Evolutionary conservation across 2,888 invertebrate species (phyloP), one percentile per base, ranked within the genome.

Genomic region (Dryadula phaetusa): DNA sequence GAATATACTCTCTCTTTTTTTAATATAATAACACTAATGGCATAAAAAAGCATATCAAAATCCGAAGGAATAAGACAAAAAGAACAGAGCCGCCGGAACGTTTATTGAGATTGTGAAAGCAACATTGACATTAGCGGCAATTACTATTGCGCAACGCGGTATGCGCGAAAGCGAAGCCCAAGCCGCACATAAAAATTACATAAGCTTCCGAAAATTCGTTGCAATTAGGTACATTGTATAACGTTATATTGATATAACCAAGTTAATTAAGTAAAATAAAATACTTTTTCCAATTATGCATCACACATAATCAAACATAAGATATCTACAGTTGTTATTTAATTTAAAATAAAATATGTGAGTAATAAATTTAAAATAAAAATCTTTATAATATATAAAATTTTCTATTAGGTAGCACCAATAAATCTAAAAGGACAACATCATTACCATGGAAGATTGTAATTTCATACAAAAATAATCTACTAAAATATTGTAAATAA

Each of bases 91-190:
- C 75, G 76, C 80, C 82, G 84, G 86, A 87, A 84, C 83, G 76
- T 73, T 76, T 75, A 76, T 78, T 78, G 71, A 75, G 75, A 81
- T 86, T 86, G 90, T 88, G 91, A 91, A 91, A 90, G 90, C 81
- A 88, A 85, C 88, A 88, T 89, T 90, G 90, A 90, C 89, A 90
- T 90, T 89, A 89, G 83, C 77, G 76, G 77, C 85, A 86, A 89
- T 90, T 88, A 88, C 81, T 61, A 81, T 90, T 90, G 81, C 85
- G 83, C 78, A 90, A 90, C 76, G 68, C 77, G 79, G 75, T 77
- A 72, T 73, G 75, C 79, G 88, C 84, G 89, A 89, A 91, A 90
- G 90, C 84, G 80, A 83, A 83, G 77, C 77, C 72, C 76, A 7
- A n/a, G 76, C 68, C 83, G 76, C 83, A 88, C 88, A 89, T 90